phyloP scores from a whole-genome alignment of 2,113 vertebrate species.

The Diglossa brunneiventris region DNA sequence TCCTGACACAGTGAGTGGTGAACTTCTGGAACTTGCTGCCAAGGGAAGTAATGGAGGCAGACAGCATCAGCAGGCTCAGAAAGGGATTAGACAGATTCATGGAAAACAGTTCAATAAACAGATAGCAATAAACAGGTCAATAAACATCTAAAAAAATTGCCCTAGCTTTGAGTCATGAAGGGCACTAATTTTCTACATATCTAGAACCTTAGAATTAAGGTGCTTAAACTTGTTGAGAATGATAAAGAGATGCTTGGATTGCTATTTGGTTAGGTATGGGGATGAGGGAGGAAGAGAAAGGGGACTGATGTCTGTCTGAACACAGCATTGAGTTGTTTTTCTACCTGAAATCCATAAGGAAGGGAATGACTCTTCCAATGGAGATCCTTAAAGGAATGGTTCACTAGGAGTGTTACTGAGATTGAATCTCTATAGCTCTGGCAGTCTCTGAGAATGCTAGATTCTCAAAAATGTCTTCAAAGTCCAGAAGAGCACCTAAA shows the following conservation, averaged over 20 bases:
- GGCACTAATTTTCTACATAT: not conserved
- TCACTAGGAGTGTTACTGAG: not conserved
- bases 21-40: constrained; percentile 34
- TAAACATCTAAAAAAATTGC: constrained; percentile 9
- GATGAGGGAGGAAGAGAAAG: not conserved
- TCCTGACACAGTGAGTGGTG: not conserved
- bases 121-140: constrained; percentile 55
- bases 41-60: constrained; percentile 20
- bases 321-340: not conserved
- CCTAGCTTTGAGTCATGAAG: not conserved
- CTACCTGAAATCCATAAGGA: not conserved
- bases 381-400: not conserved
- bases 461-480: not conserved
- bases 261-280: not conserved
- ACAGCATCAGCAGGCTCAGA: constrained; percentile 24
- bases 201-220: constrained; percentile 8
- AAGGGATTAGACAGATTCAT: constrained; percentile 37
- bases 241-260: not conserved
- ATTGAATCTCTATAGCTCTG: not conserved
- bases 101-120: constrained; percentile 58
- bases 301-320: not conserved
- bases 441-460: not conserved
- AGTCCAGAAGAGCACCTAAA: not conserved
- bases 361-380: not conserved
- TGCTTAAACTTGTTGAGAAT: not conserved